Evolutionary conservation across 2,888 invertebrate genomes (phyloP), one percentile per base, ranked within the genome.

Genomic region (Tiliacea aurago): DNA sequence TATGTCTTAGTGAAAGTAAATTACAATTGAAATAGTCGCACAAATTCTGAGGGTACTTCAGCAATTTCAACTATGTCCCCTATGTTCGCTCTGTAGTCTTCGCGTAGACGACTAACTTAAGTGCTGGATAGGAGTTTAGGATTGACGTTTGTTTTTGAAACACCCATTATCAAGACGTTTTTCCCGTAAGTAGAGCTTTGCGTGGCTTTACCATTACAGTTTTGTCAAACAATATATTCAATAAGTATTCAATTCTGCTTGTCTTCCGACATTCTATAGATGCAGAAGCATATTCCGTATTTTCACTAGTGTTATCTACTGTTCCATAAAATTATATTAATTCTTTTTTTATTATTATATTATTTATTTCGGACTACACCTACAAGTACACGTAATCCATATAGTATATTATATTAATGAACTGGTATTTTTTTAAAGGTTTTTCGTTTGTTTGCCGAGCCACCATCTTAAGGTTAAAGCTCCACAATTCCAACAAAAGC

Each of bases 21-120:
- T 86, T 78, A 78, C 75, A 74, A 87, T 84, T 72, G 70, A 78
- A 85, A 87, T 80, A 77, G 73, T 71, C 70, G 37, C 55, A 58
- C n/a, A 69, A 82, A 76, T 81, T 80, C 71, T 49, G n/a, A 20
- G 65, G 61, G 74, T 67, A 63, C 58, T 56, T 61, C 15, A 63
- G 75, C 55, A 70, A 87, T 87, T 81, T 72, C 61, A 84, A 82
- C 61, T 78, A 84, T 86, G 76, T 76, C 49, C 53, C 53, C 62
- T 71, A 13, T 67, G 64, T 75, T 78, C 64, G n/a, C 53, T 67
- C 43, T 43, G 37, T 70, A 47, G 53, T 28, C 47, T 59, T 51
- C 33, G 18, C 10, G 13, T 61, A 33, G 5, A 28, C 13, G 63
- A 72, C 63, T 37, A 41, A 10, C 11, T 18, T 53, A 53, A 62